Percentiles rank a stretch among this genome's conserved stretches.
Evolutionary conservation across 2,888 invertebrate genomes (phyloP).

Genomic region (Dorcus hopei): DNA sequence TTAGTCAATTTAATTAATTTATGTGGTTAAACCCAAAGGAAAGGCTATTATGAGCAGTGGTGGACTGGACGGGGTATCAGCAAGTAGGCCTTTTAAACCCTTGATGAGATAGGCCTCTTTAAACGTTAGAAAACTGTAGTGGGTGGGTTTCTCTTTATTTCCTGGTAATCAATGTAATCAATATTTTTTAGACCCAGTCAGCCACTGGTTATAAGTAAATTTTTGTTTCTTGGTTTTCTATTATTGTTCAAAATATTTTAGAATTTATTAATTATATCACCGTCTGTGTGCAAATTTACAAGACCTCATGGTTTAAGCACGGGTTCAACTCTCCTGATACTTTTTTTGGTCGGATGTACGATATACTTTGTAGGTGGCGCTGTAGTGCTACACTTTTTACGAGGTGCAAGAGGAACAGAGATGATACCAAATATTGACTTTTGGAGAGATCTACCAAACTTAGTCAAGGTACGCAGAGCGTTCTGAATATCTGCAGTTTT

Average conservation of each 20-base stretch:
- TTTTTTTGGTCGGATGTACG: slow-evolving; percentile 57
- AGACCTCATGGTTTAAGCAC: slow-evolving; percentile 52
- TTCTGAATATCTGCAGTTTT: not conserved
- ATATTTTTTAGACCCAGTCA: too few relatives aligned
- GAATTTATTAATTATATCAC: not conserved
- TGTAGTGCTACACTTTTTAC: slow-evolving; percentile 61
- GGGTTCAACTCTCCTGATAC: slow-evolving; percentile 62
- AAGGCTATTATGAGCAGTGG: too few relatives aligned
- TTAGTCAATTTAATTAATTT: too few relatives aligned
- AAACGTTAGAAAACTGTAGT: too few relatives aligned
- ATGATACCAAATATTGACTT: slow-evolving; percentile 71
- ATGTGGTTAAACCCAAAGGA: too few relatives aligned
- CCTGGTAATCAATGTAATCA: too few relatives aligned
- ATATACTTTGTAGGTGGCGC: slow-evolving; percentile 67
- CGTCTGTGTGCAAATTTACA: not conserved
- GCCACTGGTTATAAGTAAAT: too few relatives aligned
- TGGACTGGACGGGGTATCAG: too few relatives aligned
- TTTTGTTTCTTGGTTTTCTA: not conserved
- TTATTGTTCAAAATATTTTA: not conserved
- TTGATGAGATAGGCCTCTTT: too few relatives aligned
- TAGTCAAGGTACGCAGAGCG: slow-evolving; percentile 60
- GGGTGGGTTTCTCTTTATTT: too few relatives aligned
- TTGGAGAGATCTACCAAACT: slow-evolving; percentile 67
- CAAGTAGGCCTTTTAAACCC: too few relatives aligned
- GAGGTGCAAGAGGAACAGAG: slow-evolving; percentile 71